Evolutionary conservation across 2,797 vertebrate species (phyloP).

Genomic region (Gephyroberyx darwinii): DNA sequence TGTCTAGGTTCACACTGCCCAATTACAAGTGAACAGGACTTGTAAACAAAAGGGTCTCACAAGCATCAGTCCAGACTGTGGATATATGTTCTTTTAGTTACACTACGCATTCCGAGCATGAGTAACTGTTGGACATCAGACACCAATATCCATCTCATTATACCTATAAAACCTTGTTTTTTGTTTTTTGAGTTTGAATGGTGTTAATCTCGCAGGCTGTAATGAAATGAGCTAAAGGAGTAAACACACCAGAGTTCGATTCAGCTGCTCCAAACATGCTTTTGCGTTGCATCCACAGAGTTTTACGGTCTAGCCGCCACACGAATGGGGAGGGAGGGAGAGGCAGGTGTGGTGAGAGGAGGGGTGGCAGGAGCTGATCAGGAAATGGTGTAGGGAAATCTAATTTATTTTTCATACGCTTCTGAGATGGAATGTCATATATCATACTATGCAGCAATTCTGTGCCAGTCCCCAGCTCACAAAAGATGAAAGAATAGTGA

Average conservation of each 20-base stretch:
- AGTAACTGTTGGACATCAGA: too few relatives aligned
- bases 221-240: too few relatives aligned
- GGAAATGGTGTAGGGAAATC: constrained; percentile 76
- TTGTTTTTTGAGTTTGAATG: too few relatives aligned
- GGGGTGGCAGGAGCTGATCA: constrained; percentile 59
- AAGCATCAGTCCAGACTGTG: too few relatives aligned
- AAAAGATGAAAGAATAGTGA: constrained; percentile 79
- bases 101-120: background rate
- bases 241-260: too few relatives aligned
- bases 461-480: constrained; percentile 56
- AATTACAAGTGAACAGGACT: too few relatives aligned
- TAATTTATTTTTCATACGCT: constrained; percentile 82
- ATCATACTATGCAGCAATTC: constrained; percentile 75
- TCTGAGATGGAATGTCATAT: constrained; percentile 76
- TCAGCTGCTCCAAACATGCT: background rate
- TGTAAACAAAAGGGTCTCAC: too few relatives aligned
- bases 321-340: constrained; percentile 28
- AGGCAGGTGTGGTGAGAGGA: constrained; percentile 63
- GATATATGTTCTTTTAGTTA: background rate
- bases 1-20: too few relatives aligned
- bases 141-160: too few relatives aligned
- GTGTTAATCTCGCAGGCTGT: too few relatives aligned
- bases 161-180: too few relatives aligned
- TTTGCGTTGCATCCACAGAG: background rate
- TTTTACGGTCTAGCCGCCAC: constrained; percentile 22